A percentile compares a stretch with the other conserved stretches of the same genome.
phyloP scores from a whole-genome alignment of 2,888 invertebrate species.

The Sarcophaga caerulescens region DNA sequence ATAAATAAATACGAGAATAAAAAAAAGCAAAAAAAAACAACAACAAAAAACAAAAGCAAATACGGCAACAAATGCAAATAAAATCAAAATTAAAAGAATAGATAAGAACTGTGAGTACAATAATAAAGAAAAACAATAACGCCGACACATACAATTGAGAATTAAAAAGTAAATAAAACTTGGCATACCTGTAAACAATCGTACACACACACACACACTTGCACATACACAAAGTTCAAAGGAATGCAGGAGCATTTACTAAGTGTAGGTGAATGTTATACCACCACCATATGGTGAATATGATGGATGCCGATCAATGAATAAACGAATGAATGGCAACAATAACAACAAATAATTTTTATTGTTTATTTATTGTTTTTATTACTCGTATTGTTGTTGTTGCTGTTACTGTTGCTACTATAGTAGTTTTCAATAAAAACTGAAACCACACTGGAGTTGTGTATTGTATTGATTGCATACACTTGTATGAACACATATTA shows the following conservation, averaged over 20 bases:
- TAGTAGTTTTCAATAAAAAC: conserved; percentile 42
- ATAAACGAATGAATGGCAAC: no score
- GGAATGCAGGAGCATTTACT: neutral
- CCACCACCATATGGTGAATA: no score
- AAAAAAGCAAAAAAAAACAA: no score
- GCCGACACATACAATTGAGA: conserved; percentile 60
- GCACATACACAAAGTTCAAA: neutral
- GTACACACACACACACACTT: neutral
- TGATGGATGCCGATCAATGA: no score
- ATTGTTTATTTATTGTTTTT: no score
- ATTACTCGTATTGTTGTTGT: no score
- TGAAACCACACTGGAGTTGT: neutral
- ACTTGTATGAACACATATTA: neutral
- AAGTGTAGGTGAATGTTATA: no score
- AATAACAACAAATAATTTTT: no score
- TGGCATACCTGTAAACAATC: neutral
- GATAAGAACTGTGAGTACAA: conserved; percentile 6
- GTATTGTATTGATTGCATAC: conserved; percentile 28
- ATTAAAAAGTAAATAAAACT: conserved; percentile 59
- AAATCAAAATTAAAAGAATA: no score
- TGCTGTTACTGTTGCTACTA: neutral
- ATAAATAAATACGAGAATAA: no score
- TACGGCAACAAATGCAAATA: no score
- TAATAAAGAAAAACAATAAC: conserved; percentile 20
- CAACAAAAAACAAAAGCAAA: no score